A percentile compares a stretch with the other conserved stretches of the same genome.
Evolutionary conservation across 2,113 vertebrate species (phyloP).

Genomic region (Pao palembangensis): DNA sequence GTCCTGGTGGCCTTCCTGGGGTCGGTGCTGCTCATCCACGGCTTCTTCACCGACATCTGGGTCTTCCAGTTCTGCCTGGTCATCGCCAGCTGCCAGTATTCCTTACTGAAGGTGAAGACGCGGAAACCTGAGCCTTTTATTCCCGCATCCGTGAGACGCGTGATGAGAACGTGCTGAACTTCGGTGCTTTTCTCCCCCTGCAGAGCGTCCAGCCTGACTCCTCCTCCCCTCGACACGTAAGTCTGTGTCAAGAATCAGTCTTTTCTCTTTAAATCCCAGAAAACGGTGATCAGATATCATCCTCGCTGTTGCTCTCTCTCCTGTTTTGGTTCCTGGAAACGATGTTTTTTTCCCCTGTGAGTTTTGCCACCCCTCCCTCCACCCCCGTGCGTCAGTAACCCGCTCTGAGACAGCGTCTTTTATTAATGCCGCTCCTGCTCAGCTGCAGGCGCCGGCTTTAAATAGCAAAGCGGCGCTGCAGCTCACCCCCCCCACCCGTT

Average conservation of each 20-base stretch:
- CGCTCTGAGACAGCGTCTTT: slow-evolving; percentile 56
- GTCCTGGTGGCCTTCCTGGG: slow-evolving; percentile 97
- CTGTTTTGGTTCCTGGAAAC: slow-evolving; percentile 24
- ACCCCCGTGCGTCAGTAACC: slow-evolving; percentile 26
- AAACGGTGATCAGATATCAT: neutral
- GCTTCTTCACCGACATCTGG: slow-evolving; percentile 98
- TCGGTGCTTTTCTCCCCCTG: slow-evolving; percentile 36
- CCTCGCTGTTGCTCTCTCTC: neutral
- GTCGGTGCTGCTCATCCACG: slow-evolving; percentile 91
- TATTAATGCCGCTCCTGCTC: slow-evolving; percentile 50
- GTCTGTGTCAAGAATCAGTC: slow-evolving; percentile 32
- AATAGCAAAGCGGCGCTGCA: slow-evolving; percentile 50
- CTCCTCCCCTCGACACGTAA: slow-evolving; percentile 96
- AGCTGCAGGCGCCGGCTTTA: slow-evolving; percentile 56
- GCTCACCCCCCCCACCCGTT: slow-evolving; percentile 22
- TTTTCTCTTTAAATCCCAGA: no score
- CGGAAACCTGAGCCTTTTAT: no score
- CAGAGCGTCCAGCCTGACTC: slow-evolving; percentile 99
- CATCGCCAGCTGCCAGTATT: slow-evolving; percentile 98
- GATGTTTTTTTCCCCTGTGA: slow-evolving; percentile 5
- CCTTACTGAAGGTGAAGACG: slow-evolving; percentile 87
- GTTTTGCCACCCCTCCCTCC: slow-evolving; percentile 4
- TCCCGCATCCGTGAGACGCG: no score
- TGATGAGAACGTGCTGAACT: neutral
- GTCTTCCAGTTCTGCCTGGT: slow-evolving; percentile 99